Evolutionary conservation across 2,888 invertebrate species (phyloP), one percentile per base, ranked within the genome.

Genomic region (Lomographa bimaculata): DNA sequence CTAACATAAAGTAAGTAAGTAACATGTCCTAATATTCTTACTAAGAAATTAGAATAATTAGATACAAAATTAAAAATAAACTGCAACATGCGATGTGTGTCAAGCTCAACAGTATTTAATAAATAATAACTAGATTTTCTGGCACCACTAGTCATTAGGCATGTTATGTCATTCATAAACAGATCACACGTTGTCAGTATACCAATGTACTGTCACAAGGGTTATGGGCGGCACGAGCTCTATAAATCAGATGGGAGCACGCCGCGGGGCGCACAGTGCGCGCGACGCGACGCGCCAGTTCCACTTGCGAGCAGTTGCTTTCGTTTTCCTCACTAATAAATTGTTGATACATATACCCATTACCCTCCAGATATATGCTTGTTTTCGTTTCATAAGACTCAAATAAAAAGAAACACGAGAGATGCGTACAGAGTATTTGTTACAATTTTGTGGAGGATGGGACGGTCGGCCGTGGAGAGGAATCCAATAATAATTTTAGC

Each of bases 231-330:
- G 9, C 27, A 18, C 1, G 2, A 10, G 6, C 54, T 53, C 56
- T 64, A 71, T 68, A 71, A 69, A 70, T 66, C 61, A 70, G 62
- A 41, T 46, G 17, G 11, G 9, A 16, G 17, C 21, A 16, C 56
- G 38, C 56, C 48, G 63, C 60, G 55, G 68, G 66, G 57, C 48
- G 48, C 46, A 44, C 49, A 46, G 54, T 60, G 64, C 51, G 54
- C 45, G 58, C 54, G 66, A 68, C 64, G 54, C 53, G 46, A 48
- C 44, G 35, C 29, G 37, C 18, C 24, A 44, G 50, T 41, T 41
- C 46, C 37, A 48, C 41, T 50, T 50, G 38, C 48, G 50, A 54
- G 46, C 48, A 36, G 35, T 27, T 39, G 43, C 44, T 44, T 46
- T 50, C 47, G 38, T 51, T 51, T 47, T 50, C 50, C 43, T 54